phyloP scores from a whole-genome alignment of 1,140 invertebrate genomes.

The Yoshiicerus persimilis region DNA sequence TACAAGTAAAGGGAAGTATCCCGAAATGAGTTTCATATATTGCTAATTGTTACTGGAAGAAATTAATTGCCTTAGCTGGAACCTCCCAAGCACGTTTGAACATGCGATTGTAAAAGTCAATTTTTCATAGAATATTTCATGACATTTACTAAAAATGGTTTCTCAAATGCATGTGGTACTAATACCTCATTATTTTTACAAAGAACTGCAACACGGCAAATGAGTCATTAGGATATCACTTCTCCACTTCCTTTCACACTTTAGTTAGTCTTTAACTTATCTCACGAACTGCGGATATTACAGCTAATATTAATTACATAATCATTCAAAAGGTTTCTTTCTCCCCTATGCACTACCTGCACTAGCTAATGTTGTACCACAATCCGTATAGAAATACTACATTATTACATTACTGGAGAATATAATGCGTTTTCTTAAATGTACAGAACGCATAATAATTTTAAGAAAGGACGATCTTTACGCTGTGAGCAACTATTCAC shows the following conservation, averaged over 20 bases:
- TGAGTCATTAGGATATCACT: not conserved
- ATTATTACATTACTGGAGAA: no score
- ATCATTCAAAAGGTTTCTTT: not conserved
- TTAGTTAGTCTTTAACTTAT: not conserved
- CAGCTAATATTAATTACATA: not conserved
- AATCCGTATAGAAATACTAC: not conserved
- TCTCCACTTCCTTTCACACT: not conserved
- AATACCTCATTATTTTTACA: not conserved
- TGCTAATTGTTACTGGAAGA: not conserved
- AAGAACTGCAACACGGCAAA: not conserved
- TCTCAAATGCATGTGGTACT: not conserved
- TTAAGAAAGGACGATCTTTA: not conserved
- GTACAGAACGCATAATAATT: not conserved
- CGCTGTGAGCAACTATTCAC: not conserved
- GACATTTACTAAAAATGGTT: not conserved
- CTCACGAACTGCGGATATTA: not conserved
- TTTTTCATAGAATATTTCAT: slow-evolving; percentile 17
- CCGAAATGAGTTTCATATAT: not conserved
- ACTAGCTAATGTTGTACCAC: not conserved
- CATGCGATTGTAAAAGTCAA: slow-evolving; percentile 14
- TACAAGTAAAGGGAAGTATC: not conserved
- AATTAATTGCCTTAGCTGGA: not conserved
- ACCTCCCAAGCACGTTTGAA: slow-evolving; percentile 7
- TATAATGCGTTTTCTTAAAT: no score
- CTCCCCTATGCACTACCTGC: not conserved